phyloP scores from a whole-genome alignment of 2,888 invertebrate species.

The Hemistola chrysoprasaria region DNA sequence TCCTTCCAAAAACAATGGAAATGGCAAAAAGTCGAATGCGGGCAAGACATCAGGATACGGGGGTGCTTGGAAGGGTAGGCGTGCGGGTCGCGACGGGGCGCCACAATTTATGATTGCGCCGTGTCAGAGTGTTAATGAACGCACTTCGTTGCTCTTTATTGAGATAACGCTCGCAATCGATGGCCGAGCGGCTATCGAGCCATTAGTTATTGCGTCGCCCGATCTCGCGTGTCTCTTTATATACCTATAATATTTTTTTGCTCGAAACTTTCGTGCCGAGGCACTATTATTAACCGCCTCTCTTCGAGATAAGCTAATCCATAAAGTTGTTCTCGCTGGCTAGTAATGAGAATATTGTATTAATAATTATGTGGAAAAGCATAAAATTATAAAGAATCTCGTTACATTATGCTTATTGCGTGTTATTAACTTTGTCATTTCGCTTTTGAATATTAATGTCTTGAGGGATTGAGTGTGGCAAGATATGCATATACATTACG shows the following conservation, averaged over 20 bases:
- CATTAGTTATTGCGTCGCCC: slow-evolving; percentile 70
- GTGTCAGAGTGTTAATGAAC: slow-evolving; percentile 81
- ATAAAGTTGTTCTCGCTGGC: slow-evolving; percentile 49
- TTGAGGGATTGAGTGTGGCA: slow-evolving; percentile 23
- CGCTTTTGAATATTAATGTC: slow-evolving; percentile 35
- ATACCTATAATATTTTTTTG: slow-evolving; percentile 58
- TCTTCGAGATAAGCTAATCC: slow-evolving; percentile 60
- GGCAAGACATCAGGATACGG: slow-evolving; percentile 50
- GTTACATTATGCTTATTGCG: slow-evolving; percentile 44
- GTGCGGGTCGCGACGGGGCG: slow-evolving; percentile 75
- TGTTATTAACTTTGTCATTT: slow-evolving; percentile 42
- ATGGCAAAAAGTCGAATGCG: slow-evolving; percentile 77
- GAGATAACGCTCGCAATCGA: slow-evolving; percentile 77
- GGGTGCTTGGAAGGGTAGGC: slow-evolving; percentile 57
- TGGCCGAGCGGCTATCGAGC: slow-evolving; percentile 54
- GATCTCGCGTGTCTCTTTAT: slow-evolving; percentile 72
- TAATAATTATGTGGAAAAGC: slow-evolving; percentile 35
- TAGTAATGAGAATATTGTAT: slow-evolving; percentile 51
- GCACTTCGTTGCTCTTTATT: slow-evolving; percentile 80
- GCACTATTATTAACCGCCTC: slow-evolving; percentile 64
- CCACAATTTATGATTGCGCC: slow-evolving; percentile 79
- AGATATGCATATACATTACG: slow-evolving; percentile 24
- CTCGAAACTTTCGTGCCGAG: slow-evolving; percentile 61
- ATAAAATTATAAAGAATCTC: slow-evolving; percentile 36
- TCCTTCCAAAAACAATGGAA: slow-evolving; percentile 76